Evolutionary conservation across 2,113 vertebrate species (phyloP), one percentile per base, ranked within the genome.

Genomic region (Felis chaus): DNA sequence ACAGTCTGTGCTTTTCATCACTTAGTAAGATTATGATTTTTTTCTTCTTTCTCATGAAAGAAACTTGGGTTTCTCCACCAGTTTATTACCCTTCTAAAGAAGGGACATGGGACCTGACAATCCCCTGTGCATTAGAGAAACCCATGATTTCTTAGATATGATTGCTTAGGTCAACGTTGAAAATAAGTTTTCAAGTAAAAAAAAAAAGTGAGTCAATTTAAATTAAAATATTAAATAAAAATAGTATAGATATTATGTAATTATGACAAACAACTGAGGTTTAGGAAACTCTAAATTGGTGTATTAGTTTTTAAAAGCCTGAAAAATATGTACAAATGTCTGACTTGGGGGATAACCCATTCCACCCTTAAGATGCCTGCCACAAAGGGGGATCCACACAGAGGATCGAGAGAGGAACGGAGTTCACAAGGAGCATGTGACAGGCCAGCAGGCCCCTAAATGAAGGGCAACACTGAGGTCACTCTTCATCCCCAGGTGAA

Each of bases 381-480:
- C 88, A 55, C 41, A 39, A 27, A 48, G 8, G n/a, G 36, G 19
- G 0, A 1, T 0, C 5, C 55, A 31, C 4, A 12, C 14, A 63
- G 50, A 73, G 74, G 87, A 25, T 18, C 21, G 33, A 91, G 76
- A 45, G 76, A 61, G 16, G 12, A 50, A 39, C 11, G 2, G 61
- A 29, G 23, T 25, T 14, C 10, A 16, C 6, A 1, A 0, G 1
- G 31, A 27, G 3, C 7, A 0, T 0, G 2, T 12, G 14, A 48
- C 23, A 33, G 39, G 65, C 41, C 39, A 41, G n/a, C 7, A 10
- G 53, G 4, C 7, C 92, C 16, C 36, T 13, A 6, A 29, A 33
- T 5, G 1, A 61, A 63, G 4, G 16, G 31, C 10, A 9, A 21
- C 29, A 2, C 36, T 39, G 14, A 36, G 39, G 11, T 9, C 10